Conservation (phyloP, 2,113 vertebrate species). For the Anseranas semipalmata region DNA sequence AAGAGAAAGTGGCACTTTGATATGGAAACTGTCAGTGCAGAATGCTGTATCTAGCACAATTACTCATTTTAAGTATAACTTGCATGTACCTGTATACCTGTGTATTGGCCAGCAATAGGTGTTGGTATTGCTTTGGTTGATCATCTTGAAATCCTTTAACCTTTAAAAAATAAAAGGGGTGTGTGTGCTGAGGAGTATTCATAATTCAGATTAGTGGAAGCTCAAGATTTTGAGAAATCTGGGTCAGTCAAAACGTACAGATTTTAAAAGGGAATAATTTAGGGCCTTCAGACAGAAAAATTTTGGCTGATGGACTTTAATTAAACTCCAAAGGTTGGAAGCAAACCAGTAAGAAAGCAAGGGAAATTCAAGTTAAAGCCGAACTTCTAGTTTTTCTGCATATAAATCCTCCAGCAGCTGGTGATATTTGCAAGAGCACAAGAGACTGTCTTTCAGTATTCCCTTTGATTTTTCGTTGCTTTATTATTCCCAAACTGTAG, state of each 20-base stretch:
- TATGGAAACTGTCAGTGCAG: neutral
- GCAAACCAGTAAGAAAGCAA: constrained; percentile 10
- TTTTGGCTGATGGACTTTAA: constrained; percentile 30
- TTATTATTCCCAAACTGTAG: constrained; percentile 30
- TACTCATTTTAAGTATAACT: neutral
- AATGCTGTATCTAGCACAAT: neutral
- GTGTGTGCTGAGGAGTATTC: neutral
- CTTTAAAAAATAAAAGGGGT: neutral
- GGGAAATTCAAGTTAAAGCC: neutral
- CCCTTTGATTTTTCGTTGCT: constrained; percentile 34
- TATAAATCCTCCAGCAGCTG: constrained; percentile 48
- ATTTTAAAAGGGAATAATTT: neutral
- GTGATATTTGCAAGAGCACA: constrained; percentile 33
- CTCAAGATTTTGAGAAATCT: neutral
- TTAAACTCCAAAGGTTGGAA: constrained; percentile 39
- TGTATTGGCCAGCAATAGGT: neutral
- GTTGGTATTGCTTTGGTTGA: neutral
- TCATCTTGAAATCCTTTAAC: neutral
- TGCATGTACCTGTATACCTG: neutral
- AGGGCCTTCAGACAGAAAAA: neutral
- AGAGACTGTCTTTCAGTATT: constrained; percentile 18
- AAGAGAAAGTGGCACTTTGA: neutral
- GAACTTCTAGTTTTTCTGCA: constrained; percentile 5
- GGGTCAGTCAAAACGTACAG: neutral
- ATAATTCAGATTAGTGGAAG: neutral